Evolutionary conservation across 2,113 vertebrate genomes (phyloP).

Genomic region (Hyla sarda): DNA sequence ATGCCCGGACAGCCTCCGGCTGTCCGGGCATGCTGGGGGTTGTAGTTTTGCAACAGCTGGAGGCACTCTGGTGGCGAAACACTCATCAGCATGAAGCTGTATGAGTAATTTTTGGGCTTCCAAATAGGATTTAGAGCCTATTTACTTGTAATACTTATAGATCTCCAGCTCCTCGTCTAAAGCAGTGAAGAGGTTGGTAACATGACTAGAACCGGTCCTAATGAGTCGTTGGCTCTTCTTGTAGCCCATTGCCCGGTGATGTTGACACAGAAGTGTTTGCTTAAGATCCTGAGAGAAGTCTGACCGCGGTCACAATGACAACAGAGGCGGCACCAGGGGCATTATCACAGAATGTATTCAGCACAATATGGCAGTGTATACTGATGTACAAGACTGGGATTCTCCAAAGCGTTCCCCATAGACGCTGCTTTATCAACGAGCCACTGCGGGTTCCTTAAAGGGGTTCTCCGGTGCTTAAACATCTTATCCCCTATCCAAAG

Average conservation of each 20-base stretch:
- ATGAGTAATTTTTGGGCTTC: neutral
- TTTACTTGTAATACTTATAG: too few relatives aligned
- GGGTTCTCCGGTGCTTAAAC: too few relatives aligned
- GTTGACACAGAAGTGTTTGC: slow-evolving; percentile 35
- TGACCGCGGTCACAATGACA: slow-evolving; percentile 18
- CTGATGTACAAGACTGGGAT: too few relatives aligned
- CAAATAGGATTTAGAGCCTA: neutral
- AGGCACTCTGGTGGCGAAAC: too few relatives aligned
- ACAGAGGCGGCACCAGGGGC: slow-evolving; percentile 6
- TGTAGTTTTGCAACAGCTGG: too few relatives aligned
- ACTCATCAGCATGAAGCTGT: neutral
- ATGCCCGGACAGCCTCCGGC: too few relatives aligned
- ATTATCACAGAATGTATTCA: neutral
- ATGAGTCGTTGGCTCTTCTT: neutral
- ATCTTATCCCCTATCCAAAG: too few relatives aligned
- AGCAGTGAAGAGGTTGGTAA: neutral
- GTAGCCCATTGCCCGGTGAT: neutral
- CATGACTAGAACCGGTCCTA: neutral
- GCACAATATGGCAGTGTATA: neutral
- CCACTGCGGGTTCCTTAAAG: too few relatives aligned
- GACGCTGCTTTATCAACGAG: neutral
- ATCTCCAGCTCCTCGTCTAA: neutral
- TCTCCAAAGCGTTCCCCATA: too few relatives aligned
- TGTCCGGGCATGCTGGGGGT: too few relatives aligned
- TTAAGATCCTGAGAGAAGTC: neutral